Conservation (phyloP, 1,140 invertebrate genomes). For the Varroa destructor region DNA sequence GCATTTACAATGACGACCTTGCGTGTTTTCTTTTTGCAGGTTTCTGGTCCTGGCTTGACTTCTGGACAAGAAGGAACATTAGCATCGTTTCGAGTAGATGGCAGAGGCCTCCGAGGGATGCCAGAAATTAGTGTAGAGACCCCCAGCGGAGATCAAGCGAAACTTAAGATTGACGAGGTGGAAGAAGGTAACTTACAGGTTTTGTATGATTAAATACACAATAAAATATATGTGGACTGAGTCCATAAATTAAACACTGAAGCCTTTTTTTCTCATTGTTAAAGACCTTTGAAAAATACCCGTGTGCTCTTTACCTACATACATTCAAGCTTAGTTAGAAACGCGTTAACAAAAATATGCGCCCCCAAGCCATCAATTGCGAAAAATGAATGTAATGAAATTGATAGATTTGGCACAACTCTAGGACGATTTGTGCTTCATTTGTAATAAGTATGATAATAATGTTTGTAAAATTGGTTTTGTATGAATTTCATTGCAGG, state of each 20-base stretch:
- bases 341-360: too few relatives aligned
- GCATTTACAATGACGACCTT: too few relatives aligned
- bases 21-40: conserved; percentile 27
- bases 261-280: conserved; percentile 29
- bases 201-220: too few relatives aligned
- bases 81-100: conserved; percentile 41
- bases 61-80: conserved; percentile 39
- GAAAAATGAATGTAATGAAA: conserved; percentile 39
- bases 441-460: too few relatives aligned
- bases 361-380: conserved; percentile 36
- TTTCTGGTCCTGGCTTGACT: conserved; percentile 37
- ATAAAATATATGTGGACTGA: conserved; percentile 35
- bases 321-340: too few relatives aligned
- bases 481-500: conserved; percentile 39
- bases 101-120: conserved; percentile 47
- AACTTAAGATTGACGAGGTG: conserved; percentile 34
- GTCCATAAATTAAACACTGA: not conserved
- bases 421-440: too few relatives aligned
- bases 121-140: conserved; percentile 47
- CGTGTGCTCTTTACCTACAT: too few relatives aligned
- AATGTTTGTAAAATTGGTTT: too few relatives aligned
- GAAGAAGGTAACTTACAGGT: not conserved
- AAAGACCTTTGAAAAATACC: conserved; percentile 48
- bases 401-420: too few relatives aligned
- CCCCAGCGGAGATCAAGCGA: conserved; percentile 35